Conservation (phyloP, 1,140 invertebrate genomes). For the Neodiprion fabricii region DNA sequence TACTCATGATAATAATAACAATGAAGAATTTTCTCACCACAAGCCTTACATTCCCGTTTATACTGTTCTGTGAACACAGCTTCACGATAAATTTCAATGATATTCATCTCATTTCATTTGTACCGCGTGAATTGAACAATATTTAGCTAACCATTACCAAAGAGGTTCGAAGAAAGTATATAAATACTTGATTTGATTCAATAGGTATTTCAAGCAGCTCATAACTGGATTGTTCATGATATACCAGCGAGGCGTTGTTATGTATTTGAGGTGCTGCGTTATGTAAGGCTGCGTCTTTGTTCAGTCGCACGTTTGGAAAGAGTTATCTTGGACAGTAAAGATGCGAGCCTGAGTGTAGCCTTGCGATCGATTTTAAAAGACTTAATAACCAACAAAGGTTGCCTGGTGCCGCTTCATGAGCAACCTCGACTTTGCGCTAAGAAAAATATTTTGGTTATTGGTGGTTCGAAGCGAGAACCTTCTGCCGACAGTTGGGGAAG, state of each 20-base stretch:
- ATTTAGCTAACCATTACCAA: no score
- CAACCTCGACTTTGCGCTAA: constrained; percentile 83
- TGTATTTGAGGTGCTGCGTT: constrained; percentile 86
- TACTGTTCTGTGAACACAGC: no score
- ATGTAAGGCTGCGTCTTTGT: constrained; percentile 86
- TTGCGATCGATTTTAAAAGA: constrained; percentile 83
- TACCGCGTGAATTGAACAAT: no score
- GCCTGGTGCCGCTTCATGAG: constrained; percentile 76
- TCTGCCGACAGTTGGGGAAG: constrained; percentile 66
- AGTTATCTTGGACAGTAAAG: constrained; percentile 80
- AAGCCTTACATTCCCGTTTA: no score
- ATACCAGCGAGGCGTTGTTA: constrained; percentile 78
- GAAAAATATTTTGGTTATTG: constrained; percentile 89
- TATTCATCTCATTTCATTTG: no score
- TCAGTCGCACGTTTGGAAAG: constrained; percentile 82
- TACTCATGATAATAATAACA: no score
- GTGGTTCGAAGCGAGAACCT: constrained; percentile 86
- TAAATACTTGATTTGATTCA: constrained; percentile 3
- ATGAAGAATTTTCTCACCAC: no score
- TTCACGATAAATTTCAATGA: no score
- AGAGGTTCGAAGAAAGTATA: no score
- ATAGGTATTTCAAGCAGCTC: constrained; percentile 87
- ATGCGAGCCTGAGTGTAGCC: constrained; percentile 82
- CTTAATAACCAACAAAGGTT: constrained; percentile 78
- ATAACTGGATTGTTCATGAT: constrained; percentile 90